Evolutionary conservation across 2,888 invertebrate genomes (phyloP), one percentile per base, ranked within the genome.

Genomic region (Choristoneura rosaceana): DNA sequence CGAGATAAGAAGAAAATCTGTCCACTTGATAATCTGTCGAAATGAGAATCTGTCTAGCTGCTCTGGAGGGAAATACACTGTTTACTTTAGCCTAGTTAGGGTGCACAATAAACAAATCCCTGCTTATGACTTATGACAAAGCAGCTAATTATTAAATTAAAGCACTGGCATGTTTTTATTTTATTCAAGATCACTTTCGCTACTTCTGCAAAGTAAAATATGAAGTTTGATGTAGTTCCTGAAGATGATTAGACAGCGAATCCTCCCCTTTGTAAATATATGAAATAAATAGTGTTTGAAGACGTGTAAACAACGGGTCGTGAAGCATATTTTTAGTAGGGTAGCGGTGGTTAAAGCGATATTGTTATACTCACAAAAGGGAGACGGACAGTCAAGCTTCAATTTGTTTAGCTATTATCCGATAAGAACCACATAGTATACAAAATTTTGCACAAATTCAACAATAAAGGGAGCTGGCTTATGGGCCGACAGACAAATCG

Each of bases 241-340:
- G 73, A 64, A 71, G 67, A 74, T 71, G 74, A 75, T 62, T 69
- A 68, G 64, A 74, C 70, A 66, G 81, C 78, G 86, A 86, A 90
- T 91, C 91, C 93, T 88, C 93, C 93, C 93, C 92, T 92, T 93
- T 90, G 89, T 91, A 92, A 88, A 91, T 89, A 90, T 81, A 86
- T 84, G 81, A 81, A 80, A 80, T 81, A 83, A 85, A 81, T 82
- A 69, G 74, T 84, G 82, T 82, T 81, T 83, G 86, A 84, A 89
- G 90, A 93, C 93, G 93, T 93, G 93, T 93, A 93, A 93, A 93
- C 93, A 93, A 92, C 84, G 81, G 79, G 79, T 76, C 74, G 78
- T 78, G 77, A 75, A 76, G 81, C 80, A 78, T 80, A 80, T 80
- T 87, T 84, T 82, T 76, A 55, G 58, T 41, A 47, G 45, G 8